phyloP scores from a whole-genome alignment of 2,113 vertebrate species.

The Embiotoca jacksoni region DNA sequence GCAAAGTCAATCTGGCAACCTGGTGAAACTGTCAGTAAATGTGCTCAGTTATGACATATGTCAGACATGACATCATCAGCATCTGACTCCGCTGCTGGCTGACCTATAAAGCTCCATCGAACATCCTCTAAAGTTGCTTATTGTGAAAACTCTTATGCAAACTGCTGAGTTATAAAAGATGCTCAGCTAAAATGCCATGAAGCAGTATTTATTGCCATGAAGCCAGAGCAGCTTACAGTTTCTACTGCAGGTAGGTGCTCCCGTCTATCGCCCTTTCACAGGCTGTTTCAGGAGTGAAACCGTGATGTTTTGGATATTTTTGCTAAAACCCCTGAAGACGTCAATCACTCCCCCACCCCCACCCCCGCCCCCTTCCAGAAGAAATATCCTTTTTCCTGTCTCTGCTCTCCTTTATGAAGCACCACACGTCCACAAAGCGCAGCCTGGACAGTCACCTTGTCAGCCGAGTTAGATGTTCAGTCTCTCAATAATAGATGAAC shows the following conservation, averaged over 20 bases:
- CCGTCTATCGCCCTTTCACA: conserved; percentile 15
- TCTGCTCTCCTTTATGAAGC: conserved; percentile 1
- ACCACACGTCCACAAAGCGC: neutral
- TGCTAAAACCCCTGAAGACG: conserved; percentile 15
- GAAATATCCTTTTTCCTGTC: neutral
- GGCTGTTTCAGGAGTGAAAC: conserved; percentile 10
- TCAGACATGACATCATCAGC: conserved; percentile 36
- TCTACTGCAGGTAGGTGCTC: conserved; percentile 22
- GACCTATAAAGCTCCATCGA: conserved; percentile 22
- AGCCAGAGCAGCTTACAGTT: conserved; percentile 22
- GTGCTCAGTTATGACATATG: conserved; percentile 39
- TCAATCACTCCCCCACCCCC: neutral
- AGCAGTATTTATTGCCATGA: conserved; percentile 32
- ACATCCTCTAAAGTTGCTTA: conserved; percentile 50
- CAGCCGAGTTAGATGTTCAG: neutral
- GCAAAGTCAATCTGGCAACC: conserved; percentile 3
- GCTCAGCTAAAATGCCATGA: conserved; percentile 32
- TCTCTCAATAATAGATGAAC: conserved; percentile 56
- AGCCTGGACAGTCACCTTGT: conserved; percentile 19
- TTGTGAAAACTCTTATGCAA: conserved; percentile 42
- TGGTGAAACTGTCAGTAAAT: conserved; percentile 21
- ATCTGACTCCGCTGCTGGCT: conserved; percentile 28
- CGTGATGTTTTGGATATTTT: conserved; percentile 7
- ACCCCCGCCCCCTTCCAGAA: neutral
- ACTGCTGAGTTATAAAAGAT: conserved; percentile 45